These are phyloP conservation scores for Steatocranus sp. DNA, from an alignment of 2,797 vertebrate species.

Conservation along the genomic window DNA sequence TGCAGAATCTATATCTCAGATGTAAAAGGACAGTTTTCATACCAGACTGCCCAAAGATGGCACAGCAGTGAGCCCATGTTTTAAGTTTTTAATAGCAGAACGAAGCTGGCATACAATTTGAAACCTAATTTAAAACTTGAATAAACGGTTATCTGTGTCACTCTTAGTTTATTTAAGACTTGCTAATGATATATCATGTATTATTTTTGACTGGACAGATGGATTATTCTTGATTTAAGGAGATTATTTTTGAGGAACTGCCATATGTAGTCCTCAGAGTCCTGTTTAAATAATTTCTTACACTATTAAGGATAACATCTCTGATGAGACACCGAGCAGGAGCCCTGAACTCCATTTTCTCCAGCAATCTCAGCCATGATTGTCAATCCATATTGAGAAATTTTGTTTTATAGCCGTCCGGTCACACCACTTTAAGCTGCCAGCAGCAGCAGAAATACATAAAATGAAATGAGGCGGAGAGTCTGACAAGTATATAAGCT, in stretches of 20 bases:
- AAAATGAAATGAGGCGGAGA: conserved; percentile 58
- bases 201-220: neutral
- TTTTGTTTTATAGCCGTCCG: conserved; percentile 43
- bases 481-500: conserved; percentile 51
- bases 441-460: conserved; percentile 50
- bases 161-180: neutral
- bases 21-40: neutral
- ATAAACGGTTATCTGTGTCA: neutral
- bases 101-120: neutral
- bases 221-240: neutral
- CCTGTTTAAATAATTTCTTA: neutral
- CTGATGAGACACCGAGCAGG: neutral
- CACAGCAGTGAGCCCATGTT: neutral
- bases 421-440: conserved; percentile 34
- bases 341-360: conserved; percentile 28
- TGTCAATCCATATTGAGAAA: conserved; percentile 26
- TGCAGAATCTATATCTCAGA: neutral
- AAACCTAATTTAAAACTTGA: neutral
- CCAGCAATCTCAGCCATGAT: conserved; percentile 9
- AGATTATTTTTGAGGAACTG: neutral
- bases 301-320: neutral
- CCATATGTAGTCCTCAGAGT: neutral
- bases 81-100: neutral
- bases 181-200: neutral
- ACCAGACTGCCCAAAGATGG: neutral